Percentiles rank a stretch among this genome's conserved stretches.
These are phyloP conservation scores for Sarcophaga variegata DNA, from an alignment of 2,888 invertebrate species.

Conservation along the genomic window DNA sequence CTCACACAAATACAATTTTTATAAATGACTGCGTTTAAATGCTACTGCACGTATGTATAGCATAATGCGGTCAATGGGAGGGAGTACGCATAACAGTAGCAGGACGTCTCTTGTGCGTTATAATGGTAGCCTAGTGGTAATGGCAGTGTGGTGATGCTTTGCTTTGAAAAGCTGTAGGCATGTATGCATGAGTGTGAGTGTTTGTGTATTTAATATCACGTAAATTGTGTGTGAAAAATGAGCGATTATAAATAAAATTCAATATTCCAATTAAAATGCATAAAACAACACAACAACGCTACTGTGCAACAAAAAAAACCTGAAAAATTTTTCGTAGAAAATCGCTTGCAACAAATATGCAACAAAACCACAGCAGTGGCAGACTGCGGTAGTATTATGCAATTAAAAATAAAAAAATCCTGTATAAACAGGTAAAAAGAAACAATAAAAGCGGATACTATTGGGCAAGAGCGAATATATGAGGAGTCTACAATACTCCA, in stretches of 20 bases:
- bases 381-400: conserved; percentile 10
- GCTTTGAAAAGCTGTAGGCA: not conserved
- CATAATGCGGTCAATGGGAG: not conserved
- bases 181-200: too few relatives aligned
- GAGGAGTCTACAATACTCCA: too few relatives aligned
- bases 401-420: conserved; percentile 7
- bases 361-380: conserved; percentile 40
- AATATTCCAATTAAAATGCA: conserved; percentile 65
- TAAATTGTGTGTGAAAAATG: conserved; percentile 65
- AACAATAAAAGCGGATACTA: not conserved
- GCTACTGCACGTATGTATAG: conserved; percentile 23
- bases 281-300: conserved; percentile 19
- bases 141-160: not conserved
- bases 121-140: not conserved
- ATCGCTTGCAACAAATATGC: conserved; percentile 19
- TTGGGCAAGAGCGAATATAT: too few relatives aligned
- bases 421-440: not conserved
- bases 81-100: conserved; percentile 21
- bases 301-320: not conserved
- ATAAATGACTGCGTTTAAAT: conserved; percentile 14
- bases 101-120: not conserved
- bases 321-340: conserved; percentile 1
- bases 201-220: conserved; percentile 46
- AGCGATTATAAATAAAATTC: conserved; percentile 64
- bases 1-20: not conserved